Evolutionary conservation across 2,888 invertebrate species (phyloP).

Genomic region (Pimpla rufipes): DNA sequence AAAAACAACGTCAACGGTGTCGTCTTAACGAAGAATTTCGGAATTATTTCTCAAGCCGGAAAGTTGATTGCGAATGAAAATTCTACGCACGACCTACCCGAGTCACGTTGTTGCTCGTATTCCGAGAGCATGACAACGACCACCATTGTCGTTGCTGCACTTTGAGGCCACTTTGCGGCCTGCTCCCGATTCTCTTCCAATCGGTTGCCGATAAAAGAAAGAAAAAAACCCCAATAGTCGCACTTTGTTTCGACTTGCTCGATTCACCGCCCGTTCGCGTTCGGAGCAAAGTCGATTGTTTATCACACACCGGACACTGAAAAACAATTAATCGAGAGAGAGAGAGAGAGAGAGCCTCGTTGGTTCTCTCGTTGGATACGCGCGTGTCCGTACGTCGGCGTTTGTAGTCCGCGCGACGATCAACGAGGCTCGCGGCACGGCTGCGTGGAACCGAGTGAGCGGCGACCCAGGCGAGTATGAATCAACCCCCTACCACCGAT

Average conservation of each 20-base stretch:
- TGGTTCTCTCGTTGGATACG: neutral
- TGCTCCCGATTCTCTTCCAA: neutral
- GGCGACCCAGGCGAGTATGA: conserved; percentile 73
- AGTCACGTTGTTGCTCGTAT: conserved; percentile 79
- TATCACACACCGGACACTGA: conserved; percentile 23
- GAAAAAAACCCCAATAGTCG: conserved; percentile 8
- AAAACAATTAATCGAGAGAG: neutral
- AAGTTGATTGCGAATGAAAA: neutral
- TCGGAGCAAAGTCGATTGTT: neutral
- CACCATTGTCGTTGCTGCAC: conserved; percentile 76
- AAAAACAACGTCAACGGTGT: no score
- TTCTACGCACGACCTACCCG: conserved; percentile 75
- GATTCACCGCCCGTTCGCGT: neutral
- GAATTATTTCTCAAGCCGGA: neutral
- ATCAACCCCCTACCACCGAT: conserved; percentile 77
- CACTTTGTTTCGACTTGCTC: neutral
- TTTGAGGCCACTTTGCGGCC: neutral
- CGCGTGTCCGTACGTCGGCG: neutral
- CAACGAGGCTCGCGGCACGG: conserved; percentile 77
- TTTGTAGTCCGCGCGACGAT: conserved; percentile 43
- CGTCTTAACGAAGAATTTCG: no score
- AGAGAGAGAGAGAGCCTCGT: no score
- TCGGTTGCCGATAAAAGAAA: neutral
- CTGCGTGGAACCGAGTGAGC: conserved; percentile 80
- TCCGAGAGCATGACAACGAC: conserved; percentile 81